phyloP scores from a whole-genome alignment of 2,113 vertebrate genomes.

The Oceanites oceanicus region DNA sequence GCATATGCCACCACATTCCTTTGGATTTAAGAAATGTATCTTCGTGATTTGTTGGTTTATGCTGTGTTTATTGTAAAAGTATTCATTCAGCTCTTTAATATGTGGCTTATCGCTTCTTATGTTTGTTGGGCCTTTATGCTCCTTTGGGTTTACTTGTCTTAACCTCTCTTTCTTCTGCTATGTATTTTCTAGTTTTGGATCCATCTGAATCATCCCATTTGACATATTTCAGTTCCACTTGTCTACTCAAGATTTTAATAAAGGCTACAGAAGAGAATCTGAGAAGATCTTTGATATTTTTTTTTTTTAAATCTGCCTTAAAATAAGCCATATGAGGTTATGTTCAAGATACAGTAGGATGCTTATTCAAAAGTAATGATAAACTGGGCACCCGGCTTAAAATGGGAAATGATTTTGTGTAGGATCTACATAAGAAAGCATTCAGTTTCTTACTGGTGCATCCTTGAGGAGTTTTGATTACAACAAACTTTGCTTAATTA shows the following conservation, averaged over 20 bases:
- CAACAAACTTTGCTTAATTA: not conserved
- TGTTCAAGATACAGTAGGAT: not conserved
- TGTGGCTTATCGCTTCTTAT: not conserved
- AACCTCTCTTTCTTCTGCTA: not conserved
- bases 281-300: not conserved
- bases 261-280: not conserved
- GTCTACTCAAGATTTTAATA: not conserved
- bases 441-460: not conserved
- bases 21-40: not conserved
- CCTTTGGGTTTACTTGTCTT: not conserved
- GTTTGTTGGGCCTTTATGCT: not conserved
- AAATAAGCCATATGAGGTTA: not conserved
- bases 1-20: no score
- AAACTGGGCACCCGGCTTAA: not conserved
- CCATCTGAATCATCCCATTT: not conserved
- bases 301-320: not conserved
- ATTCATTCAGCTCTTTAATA: not conserved
- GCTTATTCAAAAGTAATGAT: not conserved
- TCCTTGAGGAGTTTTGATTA: not conserved
- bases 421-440: not conserved
- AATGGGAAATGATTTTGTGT: not conserved
- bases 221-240: not conserved
- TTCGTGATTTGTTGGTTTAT: not conserved
- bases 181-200: not conserved
- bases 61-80: not conserved